Evolutionary conservation across 2,113 vertebrate species (phyloP).

Genomic region (Lagopus muta): DNA sequence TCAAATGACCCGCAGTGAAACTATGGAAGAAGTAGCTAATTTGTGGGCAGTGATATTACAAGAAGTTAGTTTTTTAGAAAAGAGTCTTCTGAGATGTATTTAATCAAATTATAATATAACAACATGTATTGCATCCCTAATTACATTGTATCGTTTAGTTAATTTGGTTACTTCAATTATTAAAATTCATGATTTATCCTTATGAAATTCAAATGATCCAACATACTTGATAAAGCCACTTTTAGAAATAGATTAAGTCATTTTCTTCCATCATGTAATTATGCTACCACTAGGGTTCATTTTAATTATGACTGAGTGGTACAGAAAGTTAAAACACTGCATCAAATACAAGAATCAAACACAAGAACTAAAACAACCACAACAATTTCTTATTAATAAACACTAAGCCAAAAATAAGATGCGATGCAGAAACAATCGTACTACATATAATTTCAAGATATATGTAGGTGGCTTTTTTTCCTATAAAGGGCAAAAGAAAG

Average conservation of each 20-base stretch:
- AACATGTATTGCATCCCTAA: slow-evolving; percentile 37
- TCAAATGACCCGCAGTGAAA: slow-evolving; percentile 5
- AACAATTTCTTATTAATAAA: background rate
- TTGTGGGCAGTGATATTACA: background rate
- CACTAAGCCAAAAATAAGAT: background rate
- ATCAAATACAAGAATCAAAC: background rate
- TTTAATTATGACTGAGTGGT: slow-evolving; percentile 29
- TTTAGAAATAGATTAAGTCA: slow-evolving; percentile 51
- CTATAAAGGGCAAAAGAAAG: background rate
- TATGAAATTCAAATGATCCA: slow-evolving; percentile 62
- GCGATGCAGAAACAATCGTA: background rate
- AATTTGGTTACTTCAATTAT: slow-evolving; percentile 59
- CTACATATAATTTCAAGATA: background rate
- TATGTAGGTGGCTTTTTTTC: background rate
- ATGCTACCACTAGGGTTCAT: slow-evolving; percentile 44
- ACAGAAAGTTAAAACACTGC: background rate
- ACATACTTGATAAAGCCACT: slow-evolving; percentile 45
- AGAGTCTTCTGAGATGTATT: slow-evolving; percentile 30
- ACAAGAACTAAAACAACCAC: background rate
- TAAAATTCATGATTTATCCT: slow-evolving; percentile 52
- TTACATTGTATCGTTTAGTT: slow-evolving; percentile 51
- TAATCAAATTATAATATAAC: slow-evolving; percentile 53
- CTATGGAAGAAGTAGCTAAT: background rate
- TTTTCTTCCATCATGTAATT: slow-evolving; percentile 54
- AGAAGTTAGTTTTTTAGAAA: slow-evolving; percentile 27